A percentile compares a stretch with the other conserved stretches of the same genome.
Conservation (phyloP, 2,113 vertebrate species). For the Synodontis membranacea region DNA sequence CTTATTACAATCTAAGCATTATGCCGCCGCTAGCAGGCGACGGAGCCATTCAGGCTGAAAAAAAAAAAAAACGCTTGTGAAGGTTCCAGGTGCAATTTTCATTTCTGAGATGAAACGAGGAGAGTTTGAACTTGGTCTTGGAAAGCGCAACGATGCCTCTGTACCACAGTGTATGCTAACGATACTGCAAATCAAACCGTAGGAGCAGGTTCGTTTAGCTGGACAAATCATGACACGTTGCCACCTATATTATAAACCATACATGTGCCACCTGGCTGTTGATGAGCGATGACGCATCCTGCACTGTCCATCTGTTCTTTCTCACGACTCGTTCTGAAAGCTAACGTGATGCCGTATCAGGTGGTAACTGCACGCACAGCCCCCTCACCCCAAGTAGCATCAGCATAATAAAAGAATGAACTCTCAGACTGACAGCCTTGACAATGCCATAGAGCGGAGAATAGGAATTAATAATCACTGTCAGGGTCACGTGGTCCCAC, state of each 20-base stretch:
- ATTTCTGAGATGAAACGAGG: neutral
- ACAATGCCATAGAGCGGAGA: neutral
- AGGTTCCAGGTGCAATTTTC: neutral
- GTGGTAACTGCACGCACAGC: neutral
- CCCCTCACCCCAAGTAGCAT: neutral
- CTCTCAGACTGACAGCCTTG: neutral
- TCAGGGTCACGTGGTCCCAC: neutral
- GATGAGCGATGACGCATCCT: constrained; percentile 67
- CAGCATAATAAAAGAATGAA: constrained; percentile 5
- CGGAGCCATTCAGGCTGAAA: neutral
- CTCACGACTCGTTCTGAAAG: constrained; percentile 1
- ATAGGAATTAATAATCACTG: neutral
- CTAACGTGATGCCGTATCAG: neutral
- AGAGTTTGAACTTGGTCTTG: neutral
- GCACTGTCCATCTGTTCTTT: constrained; percentile 69
- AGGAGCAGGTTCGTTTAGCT: neutral
- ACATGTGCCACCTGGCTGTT: constrained; percentile 57
- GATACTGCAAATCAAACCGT: neutral
- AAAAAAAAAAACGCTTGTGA: neutral
- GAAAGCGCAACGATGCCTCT: neutral
- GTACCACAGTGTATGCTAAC: neutral
- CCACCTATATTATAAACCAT: constrained; percentile 2
- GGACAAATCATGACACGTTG: neutral
- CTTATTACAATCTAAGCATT: constrained; percentile 23
- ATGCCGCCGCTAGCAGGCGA: neutral